Evolutionary conservation across 2,113 vertebrate species (phyloP).

Genomic region (Mellivora capensis): DNA sequence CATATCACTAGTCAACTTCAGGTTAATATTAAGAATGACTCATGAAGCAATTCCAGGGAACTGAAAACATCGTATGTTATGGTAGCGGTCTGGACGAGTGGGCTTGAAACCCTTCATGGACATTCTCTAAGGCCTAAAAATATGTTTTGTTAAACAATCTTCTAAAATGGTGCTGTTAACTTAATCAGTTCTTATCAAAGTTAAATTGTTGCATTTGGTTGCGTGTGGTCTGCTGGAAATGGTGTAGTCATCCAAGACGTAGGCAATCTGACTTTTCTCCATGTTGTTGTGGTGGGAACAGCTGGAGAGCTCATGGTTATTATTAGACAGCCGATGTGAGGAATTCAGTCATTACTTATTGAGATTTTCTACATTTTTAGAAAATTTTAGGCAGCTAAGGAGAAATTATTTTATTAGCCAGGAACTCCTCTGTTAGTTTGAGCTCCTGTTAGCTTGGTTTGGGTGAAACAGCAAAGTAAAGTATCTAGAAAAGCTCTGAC

Average conservation of each 20-base stretch:
- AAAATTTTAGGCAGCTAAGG: neutral
- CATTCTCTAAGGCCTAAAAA: neutral
- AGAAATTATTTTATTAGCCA: neutral
- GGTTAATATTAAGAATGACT: conserved; percentile 38
- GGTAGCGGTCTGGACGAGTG: neutral
- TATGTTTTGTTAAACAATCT: neutral
- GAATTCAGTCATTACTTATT: neutral
- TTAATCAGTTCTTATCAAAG: neutral
- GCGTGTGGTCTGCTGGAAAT: conserved; percentile 11
- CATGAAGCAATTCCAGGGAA: neutral
- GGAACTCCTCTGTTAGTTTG: neutral
- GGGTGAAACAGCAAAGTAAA: neutral
- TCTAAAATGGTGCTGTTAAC: neutral
- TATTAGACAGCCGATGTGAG: neutral
- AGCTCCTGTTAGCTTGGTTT: neutral
- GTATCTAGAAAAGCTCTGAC: neutral
- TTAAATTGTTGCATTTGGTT: neutral
- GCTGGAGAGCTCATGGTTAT: neutral
- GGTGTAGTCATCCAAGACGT: neutral
- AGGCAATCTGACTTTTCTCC: neutral
- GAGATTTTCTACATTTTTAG: conserved; percentile 12
- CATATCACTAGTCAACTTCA: neutral
- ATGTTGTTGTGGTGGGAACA: neutral
- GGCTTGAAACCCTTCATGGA: neutral
- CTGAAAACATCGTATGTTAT: neutral